Base-by-base conservation (phyloP, 2,113 vertebrate genomes). In the Phainopepla nitens region DNA sequence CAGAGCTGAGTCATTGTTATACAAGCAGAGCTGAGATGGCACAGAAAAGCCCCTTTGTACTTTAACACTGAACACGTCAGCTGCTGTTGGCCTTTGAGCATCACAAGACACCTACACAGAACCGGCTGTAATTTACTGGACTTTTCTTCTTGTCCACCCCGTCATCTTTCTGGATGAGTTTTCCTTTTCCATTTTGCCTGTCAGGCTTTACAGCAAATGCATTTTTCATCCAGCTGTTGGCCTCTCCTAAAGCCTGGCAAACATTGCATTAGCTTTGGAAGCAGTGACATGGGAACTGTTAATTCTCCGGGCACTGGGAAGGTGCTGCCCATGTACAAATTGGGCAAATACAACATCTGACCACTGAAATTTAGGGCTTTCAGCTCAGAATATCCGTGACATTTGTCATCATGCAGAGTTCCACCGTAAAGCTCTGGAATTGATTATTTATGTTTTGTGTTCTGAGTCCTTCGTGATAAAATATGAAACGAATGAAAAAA, bases 1-100 rank as follows among this genome's bases (percentile, higher is more conserved):
- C 96, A 96, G 89, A 96, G 94, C 97, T 97, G 97, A 96, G 89
- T 97, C 97, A 97, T 2, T 75, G 65, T 92, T 96, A 96, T 1
- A 90, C 71, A 93, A 93, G 92, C 83, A 66, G 76, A 77, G 87
- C 93, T 60, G 83, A 47, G 80, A 9, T 25, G 45, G 79, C 66
- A 84, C 47, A 84, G 77, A 89, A 77, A 78, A 64, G 11, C 19
- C 75, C 88, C 64, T 95, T 91, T 92, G 92, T 93, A 91, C 94
- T 87, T 82, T 15, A 82, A 15, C 47, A 65, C 56, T 6, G 25
- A 81, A 51, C 75, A 62, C 3, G 2, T 95, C 88, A 94, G 89
- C 90, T 50, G 77, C 92, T 68, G 20, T n/a, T 93, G 87, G 60
- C 87, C 93, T 90, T 89, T 3, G 28, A 71, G 21, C 23, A 56